Percentiles rank a stretch among this genome's conserved stretches.
These are phyloP conservation scores for Diplazon laetatorius DNA, from an alignment of 2,888 invertebrate species.

Conservation along the genomic window DNA sequence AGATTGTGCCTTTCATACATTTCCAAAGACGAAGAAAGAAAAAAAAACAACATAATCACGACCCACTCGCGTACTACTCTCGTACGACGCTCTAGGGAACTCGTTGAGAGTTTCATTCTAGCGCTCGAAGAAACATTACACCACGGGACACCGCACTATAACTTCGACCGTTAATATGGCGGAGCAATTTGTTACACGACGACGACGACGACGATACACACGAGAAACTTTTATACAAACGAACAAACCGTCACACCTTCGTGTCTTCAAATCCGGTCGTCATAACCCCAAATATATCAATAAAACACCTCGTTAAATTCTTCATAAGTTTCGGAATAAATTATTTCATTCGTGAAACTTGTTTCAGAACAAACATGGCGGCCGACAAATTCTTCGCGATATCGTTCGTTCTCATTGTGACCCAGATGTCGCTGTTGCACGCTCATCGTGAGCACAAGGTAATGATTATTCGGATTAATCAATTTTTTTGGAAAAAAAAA, in stretches of 20 bases:
- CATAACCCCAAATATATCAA: too few species aligned
- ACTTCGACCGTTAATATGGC: neutral
- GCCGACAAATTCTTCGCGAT: constrained; percentile 70
- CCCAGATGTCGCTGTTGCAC: constrained; percentile 71
- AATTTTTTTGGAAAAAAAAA: too few species aligned
- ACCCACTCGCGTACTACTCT: constrained; percentile 36
- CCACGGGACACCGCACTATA: neutral
- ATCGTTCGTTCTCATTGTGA: constrained; percentile 71
- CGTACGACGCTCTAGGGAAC: constrained; percentile 35
- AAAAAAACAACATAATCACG: too few species aligned
- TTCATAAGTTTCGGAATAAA: neutral
- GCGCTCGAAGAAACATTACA: constrained; percentile 1
- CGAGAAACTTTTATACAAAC: too few species aligned
- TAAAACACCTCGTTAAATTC: too few species aligned
- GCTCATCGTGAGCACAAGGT: constrained; percentile 82
- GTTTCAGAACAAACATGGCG: constrained; percentile 76
- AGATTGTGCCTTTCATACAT: constrained; percentile 71
- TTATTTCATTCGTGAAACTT: constrained; percentile 30
- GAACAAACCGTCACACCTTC: too few species aligned
- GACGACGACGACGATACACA: too few species aligned
- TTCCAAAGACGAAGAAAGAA: constrained; percentile 50
- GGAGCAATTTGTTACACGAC: too few species aligned
- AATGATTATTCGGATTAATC: constrained; percentile 2
- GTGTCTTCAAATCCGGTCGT: too few species aligned
- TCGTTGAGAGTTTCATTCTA: constrained; percentile 8